phyloP scores from a whole-genome alignment of 1,140 invertebrate species.

The Megalonaias nervosa region DNA sequence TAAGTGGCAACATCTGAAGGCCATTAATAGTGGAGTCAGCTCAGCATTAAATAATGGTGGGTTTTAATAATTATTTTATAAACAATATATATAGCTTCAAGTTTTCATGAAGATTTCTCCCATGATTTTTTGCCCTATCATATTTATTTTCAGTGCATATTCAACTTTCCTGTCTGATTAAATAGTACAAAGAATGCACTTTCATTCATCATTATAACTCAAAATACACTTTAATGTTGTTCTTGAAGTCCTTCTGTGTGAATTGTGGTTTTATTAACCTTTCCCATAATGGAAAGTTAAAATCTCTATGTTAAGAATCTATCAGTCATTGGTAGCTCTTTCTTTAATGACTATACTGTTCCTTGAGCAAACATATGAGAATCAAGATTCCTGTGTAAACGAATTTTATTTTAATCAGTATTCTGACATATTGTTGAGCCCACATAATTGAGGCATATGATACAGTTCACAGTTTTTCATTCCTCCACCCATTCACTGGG shows the following conservation, averaged over 20 bases:
- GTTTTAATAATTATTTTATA: slow-evolving; percentile 42
- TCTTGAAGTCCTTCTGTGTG: not conserved
- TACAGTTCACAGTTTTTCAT: too few relatives aligned
- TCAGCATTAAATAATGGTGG: slow-evolving; percentile 68
- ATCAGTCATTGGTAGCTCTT: too few relatives aligned
- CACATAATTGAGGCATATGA: too few relatives aligned
- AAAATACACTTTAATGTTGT: not conserved
- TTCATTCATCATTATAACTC: not conserved
- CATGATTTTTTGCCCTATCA: not conserved
- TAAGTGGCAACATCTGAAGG: slow-evolving; percentile 68
- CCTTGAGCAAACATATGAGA: too few relatives aligned
- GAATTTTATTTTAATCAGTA: too few relatives aligned
- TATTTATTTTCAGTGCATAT: not conserved
- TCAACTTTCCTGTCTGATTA: not conserved
- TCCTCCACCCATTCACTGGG: too few relatives aligned
- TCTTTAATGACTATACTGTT: too few relatives aligned
- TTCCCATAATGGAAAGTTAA: too few relatives aligned
- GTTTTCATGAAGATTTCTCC: not conserved
- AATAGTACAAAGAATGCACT: not conserved
- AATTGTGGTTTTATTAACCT: too few relatives aligned
- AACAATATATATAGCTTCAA: not conserved
- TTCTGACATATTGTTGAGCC: too few relatives aligned
- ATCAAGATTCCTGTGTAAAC: too few relatives aligned
- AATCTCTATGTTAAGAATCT: too few relatives aligned
- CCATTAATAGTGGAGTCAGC: slow-evolving; percentile 73